Evolutionary conservation across 2,113 vertebrate genomes (phyloP), one percentile per base, ranked within the genome.

Genomic region (Cricetomys ansorgei): DNA sequence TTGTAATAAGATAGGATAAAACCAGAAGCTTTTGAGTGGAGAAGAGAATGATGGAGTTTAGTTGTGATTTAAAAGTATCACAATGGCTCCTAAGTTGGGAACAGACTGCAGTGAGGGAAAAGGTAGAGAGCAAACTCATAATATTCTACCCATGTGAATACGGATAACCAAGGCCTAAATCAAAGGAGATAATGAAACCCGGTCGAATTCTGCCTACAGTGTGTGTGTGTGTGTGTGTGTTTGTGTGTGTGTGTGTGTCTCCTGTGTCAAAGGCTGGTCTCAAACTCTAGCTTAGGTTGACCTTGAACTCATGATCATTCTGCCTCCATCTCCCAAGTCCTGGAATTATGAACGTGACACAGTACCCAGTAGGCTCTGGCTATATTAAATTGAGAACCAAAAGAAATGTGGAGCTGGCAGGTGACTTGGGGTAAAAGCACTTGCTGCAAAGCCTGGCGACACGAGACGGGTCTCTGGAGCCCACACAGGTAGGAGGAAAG

Each of bases 41-140:
- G 70, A 29, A 93, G 19, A 93, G 37, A 94, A 80, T 55, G 11
- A 40, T 64, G 48, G 21, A 89, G 48, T 90, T 90, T 21, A 57
- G 25, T 75, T 93, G 34, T 55, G 17, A 92, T 75, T 94, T 79
- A 73, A 88, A 92, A 88, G 29, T 7, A 85, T 89, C 34, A 53
- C 45, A 40, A 62, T 7, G 70, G 65, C 17, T 89, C 34, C 53
- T 93, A 34, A 31, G 10, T 75, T 25, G 55, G 62, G 13, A 88
- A 81, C 3, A 94, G 65, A 70, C 8, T 45, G 4, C 2, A 83
- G 50, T 3, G 34, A 25, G 37, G 9, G 37, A 96, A 86, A 13
- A 27, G 13, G 55, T 48, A 40, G 70, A 72, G n/a, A 11, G 70
- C 1, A 12, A n/a, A 19, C 37, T 17, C 5, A 5, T 19, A 70